Evolutionary conservation across 2,797 vertebrate genomes (phyloP), one percentile per base, ranked within the genome.

Genomic region (Typhlichthys eigenmanni): DNA sequence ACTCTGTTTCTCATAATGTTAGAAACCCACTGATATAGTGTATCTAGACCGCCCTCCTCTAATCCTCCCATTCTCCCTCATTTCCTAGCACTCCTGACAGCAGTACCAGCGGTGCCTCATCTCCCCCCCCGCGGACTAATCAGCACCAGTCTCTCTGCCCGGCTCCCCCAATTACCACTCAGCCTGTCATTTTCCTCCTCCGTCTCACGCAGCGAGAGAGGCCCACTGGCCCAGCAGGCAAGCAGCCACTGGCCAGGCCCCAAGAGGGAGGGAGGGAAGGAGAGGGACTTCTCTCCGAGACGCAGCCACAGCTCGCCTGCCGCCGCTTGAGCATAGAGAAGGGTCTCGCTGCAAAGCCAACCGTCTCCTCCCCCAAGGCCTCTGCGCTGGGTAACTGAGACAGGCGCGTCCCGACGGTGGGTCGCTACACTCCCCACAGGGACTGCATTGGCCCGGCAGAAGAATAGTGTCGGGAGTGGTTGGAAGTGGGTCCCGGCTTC

Each of bases 51-150:
- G 24, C 43, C 62, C 45, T 17, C 34, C 17, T 19, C n/a, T 13
- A 19, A 47, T 55, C 43, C 59, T 54, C 38, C 56, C 38, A 29
- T 47, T 48, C 19, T 56, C 11, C 57, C 29, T 16, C 9, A 12
- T 57, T 54, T 12, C 54, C 48, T 34, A 47, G 56, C 17, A 55
- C 68, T 61, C 29, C 56, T 73, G 58, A 64, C 66, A 51, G 45
- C 47, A 50, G 47, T 45, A 58, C 62, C 48, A 66, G 80, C 71
- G 62, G 51, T 65, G 58, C 68, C 67, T 62, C 65, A 62, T 16
- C n/a, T 9, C 62, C 58, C 65, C 60, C 70, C 69, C 58, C 19
- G 63, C 0, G 38, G 74, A 74, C 80, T 83, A 89, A 87, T 90
- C 77, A 87, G 78, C 58, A 59, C 63, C 57, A 62, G 72, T 78